Conservation (phyloP, 2,888 invertebrate genomes). For the Drosophila quinaria region DNA sequence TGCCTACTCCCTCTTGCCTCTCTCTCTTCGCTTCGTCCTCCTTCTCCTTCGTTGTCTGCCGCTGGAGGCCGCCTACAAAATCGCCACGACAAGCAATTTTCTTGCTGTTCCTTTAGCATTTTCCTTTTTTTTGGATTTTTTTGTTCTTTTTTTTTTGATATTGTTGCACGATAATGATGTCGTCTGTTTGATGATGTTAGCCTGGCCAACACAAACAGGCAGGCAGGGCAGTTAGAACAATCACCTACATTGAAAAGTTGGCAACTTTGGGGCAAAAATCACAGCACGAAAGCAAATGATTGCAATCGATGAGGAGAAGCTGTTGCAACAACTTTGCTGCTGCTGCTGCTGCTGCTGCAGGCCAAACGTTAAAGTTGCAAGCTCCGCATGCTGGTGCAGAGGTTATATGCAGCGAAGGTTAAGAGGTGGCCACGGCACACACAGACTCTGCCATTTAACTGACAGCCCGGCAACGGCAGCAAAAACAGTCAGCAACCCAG, state of each 20-base stretch:
- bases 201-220: conserved; percentile 43
- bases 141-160: conserved; percentile 58
- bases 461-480: conserved; percentile 44
- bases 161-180: conserved; percentile 83
- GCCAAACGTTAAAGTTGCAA: conserved; percentile 39
- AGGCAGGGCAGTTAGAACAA: conserved; percentile 62
- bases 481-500: conserved; percentile 41
- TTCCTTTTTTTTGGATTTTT: conserved; percentile 13
- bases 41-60: conserved; percentile 14
- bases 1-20: too few species aligned
- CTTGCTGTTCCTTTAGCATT: conserved; percentile 49
- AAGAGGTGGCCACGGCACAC: conserved; percentile 76
- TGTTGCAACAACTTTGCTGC: conserved; percentile 33
- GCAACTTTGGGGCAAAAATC: conserved; percentile 72
- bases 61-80: conserved; percentile 72
- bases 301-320: conserved; percentile 70
- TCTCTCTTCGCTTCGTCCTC: too few species aligned
- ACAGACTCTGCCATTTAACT: conserved; percentile 32
- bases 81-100: conserved; percentile 71
- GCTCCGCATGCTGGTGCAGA: conserved; percentile 68
- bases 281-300: conserved; percentile 82
- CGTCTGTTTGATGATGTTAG: conserved; percentile 79
- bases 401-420: conserved; percentile 80
- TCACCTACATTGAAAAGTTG: conserved; percentile 73
- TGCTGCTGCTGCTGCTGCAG: conserved; percentile 45